A percentile compares a stretch with the other conserved stretches of the same genome.
phyloP scores from a whole-genome alignment of 2,888 invertebrate species.

The Abrostola tripartita region DNA sequence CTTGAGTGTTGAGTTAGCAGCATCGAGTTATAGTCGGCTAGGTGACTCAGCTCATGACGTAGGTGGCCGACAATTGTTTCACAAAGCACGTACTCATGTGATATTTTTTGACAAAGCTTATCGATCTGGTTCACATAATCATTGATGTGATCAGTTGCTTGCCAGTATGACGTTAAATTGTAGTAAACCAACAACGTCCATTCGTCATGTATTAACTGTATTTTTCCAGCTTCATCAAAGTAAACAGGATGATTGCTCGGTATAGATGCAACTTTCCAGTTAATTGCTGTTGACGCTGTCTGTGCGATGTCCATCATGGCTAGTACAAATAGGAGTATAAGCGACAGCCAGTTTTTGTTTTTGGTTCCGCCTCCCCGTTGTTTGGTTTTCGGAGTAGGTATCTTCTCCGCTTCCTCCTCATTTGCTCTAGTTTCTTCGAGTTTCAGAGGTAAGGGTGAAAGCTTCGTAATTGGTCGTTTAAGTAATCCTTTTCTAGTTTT shows the following conservation, averaged over 20 bases:
- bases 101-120: slow-evolving; percentile 14
- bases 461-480: slow-evolving; percentile 15
- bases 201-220: slow-evolving; percentile 34
- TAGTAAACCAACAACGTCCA: slow-evolving; percentile 38
- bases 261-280: slow-evolving; percentile 12
- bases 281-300: not conserved
- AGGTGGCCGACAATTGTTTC: slow-evolving; percentile 22
- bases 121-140: slow-evolving; percentile 18
- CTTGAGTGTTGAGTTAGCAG: too few species aligned
- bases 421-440: too few species aligned
- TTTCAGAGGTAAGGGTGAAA: slow-evolving; percentile 2
- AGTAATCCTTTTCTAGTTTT: slow-evolving; percentile 12
- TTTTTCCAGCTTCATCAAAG: slow-evolving; percentile 28
- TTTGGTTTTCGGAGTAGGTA: too few species aligned
- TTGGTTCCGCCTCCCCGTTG: too few species aligned
- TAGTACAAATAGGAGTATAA: too few species aligned
- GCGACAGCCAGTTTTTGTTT: too few species aligned
- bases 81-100: slow-evolving; percentile 16
- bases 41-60: slow-evolving; percentile 11
- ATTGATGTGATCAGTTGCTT: slow-evolving; percentile 13
- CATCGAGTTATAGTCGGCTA: too few species aligned
- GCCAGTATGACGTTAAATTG: slow-evolving; percentile 36
- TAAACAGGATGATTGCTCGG: too few species aligned
- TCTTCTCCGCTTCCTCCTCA: too few species aligned
- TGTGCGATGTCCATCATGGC: slow-evolving; percentile 3